Percentiles rank a stretch among this genome's conserved stretches.
Evolutionary conservation across 1,140 invertebrate species (phyloP).

Genomic region (Nixonia krombeini): DNA sequence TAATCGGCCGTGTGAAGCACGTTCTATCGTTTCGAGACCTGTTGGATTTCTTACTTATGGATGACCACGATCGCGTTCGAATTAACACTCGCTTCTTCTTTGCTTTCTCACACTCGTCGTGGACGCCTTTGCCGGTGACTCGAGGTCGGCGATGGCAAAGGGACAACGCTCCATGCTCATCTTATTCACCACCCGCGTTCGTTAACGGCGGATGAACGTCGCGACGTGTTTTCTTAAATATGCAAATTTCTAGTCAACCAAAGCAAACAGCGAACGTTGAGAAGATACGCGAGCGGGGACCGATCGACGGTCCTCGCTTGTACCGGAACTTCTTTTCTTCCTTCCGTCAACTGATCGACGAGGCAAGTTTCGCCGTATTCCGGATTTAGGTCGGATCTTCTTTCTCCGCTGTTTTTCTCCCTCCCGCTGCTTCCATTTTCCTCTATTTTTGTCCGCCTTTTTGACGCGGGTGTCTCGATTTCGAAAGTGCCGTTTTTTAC

Average conservation of each 20-base stretch:
- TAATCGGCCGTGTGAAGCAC: slow-evolving; percentile 55
- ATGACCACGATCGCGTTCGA: slow-evolving; percentile 41
- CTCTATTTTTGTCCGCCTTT: slow-evolving; percentile 44
- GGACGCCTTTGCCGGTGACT: no score
- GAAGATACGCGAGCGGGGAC: slow-evolving; percentile 61
- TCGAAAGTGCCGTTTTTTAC: slow-evolving; percentile 45
- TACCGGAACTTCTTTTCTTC: slow-evolving; percentile 64
- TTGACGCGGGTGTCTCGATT: slow-evolving; percentile 42
- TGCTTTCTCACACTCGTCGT: no score
- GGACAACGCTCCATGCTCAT: background rate
- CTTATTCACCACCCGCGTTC: no score
- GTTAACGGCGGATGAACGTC: background rate
- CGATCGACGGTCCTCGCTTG: slow-evolving; percentile 54
- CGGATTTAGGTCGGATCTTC: slow-evolving; percentile 63
- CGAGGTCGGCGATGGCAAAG: no score
- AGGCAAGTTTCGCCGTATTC: slow-evolving; percentile 65
- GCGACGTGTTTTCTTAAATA: slow-evolving; percentile 3
- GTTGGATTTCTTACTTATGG: slow-evolving; percentile 54
- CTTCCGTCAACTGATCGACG: slow-evolving; percentile 65
- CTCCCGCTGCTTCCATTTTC: slow-evolving; percentile 17
- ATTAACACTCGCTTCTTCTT: slow-evolving; percentile 33
- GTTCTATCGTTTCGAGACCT: slow-evolving; percentile 58
- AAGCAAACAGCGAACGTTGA: slow-evolving; percentile 50
- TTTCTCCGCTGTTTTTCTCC: slow-evolving; percentile 31
- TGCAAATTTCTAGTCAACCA: background rate